phyloP scores from a whole-genome alignment of 2,797 vertebrate genomes.

The Rhinogobio ventralis region DNA sequence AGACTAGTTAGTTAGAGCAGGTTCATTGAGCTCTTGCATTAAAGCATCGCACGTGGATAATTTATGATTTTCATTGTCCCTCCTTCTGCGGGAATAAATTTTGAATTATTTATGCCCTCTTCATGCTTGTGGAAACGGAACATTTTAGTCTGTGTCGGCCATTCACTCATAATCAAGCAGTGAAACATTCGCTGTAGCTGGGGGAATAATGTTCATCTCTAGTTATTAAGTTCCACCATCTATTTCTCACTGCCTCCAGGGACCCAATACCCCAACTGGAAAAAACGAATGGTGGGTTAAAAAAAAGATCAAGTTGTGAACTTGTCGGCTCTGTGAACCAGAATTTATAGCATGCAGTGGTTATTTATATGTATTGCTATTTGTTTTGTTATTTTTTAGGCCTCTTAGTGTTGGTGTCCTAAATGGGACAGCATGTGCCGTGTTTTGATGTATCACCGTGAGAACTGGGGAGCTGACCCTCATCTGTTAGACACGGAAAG shows the following conservation, averaged over 20 bases:
- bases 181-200: conserved; percentile 84
- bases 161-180: conserved; percentile 90
- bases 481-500: conserved; percentile 70
- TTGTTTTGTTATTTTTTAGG: conserved; percentile 18
- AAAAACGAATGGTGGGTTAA: conserved; percentile 80
- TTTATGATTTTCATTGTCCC: conserved; percentile 96
- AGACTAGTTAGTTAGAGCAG: conserved; percentile 93
- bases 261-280: conserved; percentile 73
- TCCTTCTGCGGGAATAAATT: conserved; percentile 96
- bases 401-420: conserved; percentile 60
- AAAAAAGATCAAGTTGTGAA: conserved; percentile 57
- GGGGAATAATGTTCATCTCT: conserved; percentile 95
- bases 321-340: conserved; percentile 56
- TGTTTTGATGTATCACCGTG: conserved; percentile 68
- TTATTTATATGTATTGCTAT: conserved; percentile 29
- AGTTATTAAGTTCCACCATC: conserved; percentile 98
- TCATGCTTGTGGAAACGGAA: conserved; percentile 92
- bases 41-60: conserved; percentile 91
- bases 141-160: conserved; percentile 98
- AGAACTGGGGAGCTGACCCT: conserved; percentile 60
- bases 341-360: conserved; percentile 66
- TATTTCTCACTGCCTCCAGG: conserved; percentile 90
- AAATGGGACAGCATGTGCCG: conserved; percentile 52
- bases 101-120: conserved; percentile 99
- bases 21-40: conserved; percentile 91